Base-by-base conservation (phyloP, 1,140 invertebrate genomes). In the Formica exsecta region DNA sequence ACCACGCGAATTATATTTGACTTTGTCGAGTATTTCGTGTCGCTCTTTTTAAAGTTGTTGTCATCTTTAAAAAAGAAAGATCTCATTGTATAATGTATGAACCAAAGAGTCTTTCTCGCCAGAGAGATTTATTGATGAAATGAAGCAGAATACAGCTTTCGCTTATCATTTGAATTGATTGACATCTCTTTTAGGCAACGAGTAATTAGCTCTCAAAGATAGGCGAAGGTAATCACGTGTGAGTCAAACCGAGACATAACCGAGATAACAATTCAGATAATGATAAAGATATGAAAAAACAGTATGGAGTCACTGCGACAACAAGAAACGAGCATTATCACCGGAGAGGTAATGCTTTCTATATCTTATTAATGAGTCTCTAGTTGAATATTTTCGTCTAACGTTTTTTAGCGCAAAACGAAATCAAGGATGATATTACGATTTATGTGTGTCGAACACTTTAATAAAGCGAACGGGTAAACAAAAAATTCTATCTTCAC, bases 401-500 rank as follows among this genome's bases (percentile, higher is more conserved):
- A 61, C 25, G 5, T 80, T 70, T 70, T n/a, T 36, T 83, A n/a
- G 7, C 38, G 4, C 51, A 44, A 59, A 57, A n/a, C 25, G 11
- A 71, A 44, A 11, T n/a, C 44, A n/a, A 44, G 16, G 36, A 36
- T 81, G 59, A 81, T 7, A 59, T 59, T 76, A 76, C 1, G 25
- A 57, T 70, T 54, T 70, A 71, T 7, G 61, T 25, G 16, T 64
- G 29, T 13, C 6, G 25, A 62, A 3, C 0, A 22, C 38, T 7
- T 44, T 65, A 32, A 65, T 51, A 2, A 11, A 70, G 16, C 11
- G 38, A 29, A 25, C 9, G 19, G 32, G 25, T 36, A 51, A 8
- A 59, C 29, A 59, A 79, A 36, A 22, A 51, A 79, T 32, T 44
- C 9, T 36, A 13, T 54, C 66, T 51, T 66, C 1, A 62, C 8